phyloP scores from a whole-genome alignment of 2,888 invertebrate species.

The Oscheius sp. region DNA sequence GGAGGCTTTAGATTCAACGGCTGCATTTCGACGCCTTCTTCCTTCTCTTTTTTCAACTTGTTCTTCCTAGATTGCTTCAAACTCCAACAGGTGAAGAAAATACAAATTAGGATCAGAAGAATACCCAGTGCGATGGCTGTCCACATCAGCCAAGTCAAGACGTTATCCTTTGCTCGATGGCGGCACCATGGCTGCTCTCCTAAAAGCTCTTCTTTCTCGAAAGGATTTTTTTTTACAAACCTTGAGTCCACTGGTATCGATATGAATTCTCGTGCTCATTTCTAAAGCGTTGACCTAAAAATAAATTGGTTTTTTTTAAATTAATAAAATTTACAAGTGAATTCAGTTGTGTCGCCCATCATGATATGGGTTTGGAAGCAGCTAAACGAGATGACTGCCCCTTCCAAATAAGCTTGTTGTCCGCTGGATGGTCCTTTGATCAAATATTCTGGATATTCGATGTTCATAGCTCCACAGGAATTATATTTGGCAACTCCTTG shows the following conservation, averaged over 20 bases:
- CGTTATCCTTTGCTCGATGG: slow-evolving; percentile 35
- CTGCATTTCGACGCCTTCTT: neutral
- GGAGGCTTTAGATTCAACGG: neutral
- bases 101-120: slow-evolving; percentile 28
- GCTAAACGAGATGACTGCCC: slow-evolving; percentile 61
- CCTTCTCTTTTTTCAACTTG: slow-evolving; percentile 6
- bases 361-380: slow-evolving; percentile 66
- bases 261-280: slow-evolving; percentile 32
- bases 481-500: slow-evolving; percentile 35
- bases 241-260: slow-evolving; percentile 43
- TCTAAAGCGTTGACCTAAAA: slow-evolving; percentile 26
- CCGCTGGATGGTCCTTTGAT: slow-evolving; percentile 54
- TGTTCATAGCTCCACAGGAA: slow-evolving; percentile 65
- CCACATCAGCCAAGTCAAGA: slow-evolving; percentile 38
- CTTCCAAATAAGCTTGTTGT: slow-evolving; percentile 58
- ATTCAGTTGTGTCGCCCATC: slow-evolving; percentile 58
- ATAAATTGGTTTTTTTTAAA: neutral
- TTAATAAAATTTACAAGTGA: slow-evolving; percentile 47
- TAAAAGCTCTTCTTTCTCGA: too few species aligned
- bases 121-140: slow-evolving; percentile 27
- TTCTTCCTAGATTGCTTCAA: slow-evolving; percentile 17
- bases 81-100: slow-evolving; percentile 35
- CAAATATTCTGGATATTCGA: slow-evolving; percentile 66
- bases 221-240: too few species aligned
- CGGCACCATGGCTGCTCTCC: slow-evolving; percentile 47